Evolutionary conservation across 2,113 vertebrate genomes (phyloP), one percentile per base, ranked within the genome.

Genomic region (Oryzias celebensis): DNA sequence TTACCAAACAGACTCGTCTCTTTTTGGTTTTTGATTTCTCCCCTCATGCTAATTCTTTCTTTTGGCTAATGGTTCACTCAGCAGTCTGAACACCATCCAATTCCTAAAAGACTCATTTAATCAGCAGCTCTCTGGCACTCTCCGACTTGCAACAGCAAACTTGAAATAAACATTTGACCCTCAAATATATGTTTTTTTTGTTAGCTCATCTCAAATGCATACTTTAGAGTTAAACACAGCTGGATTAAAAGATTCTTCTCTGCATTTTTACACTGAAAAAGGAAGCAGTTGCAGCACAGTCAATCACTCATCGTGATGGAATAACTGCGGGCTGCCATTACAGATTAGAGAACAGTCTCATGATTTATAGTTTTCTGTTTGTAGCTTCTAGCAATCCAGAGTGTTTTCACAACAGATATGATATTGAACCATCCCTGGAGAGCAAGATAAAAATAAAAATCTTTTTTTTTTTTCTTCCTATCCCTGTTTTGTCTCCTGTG

Each of bases 21-120:
- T 36, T 36, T 36, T 36, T 36, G 36, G 36, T 36, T 36, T 81
- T 64, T 74, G 78, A 70, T 60, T 59, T 58, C 24, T 55, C 42
- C 48, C 36, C 49, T n/a, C 49, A 62, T 71, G 80, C 77, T 78
- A 53, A 80, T 76, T 68, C 71, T 75, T 42, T 61, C 73, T 71
- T 69, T 63, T 78, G 61, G 72, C 49, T 52, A 31, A 28, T n/a
- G 47, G 36, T 75, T 75, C 47, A 58, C 58, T 70, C 28, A 47
- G 50, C 62, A 73, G 15, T 18, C 45, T 64, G 71, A 45, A 47
- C 57, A 73, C 43, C 12, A 65, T 72, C 28, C 42, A 63, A 44
- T 59, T 73, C 55, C 47, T 65, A 26, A 63, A 70, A 70, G 60
- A 45, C 71, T 59, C 51, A 31, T 58, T 75, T 51, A 70, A 80